phyloP scores from a whole-genome alignment of 2,888 invertebrate species.

The Andrena chrysosceles region DNA sequence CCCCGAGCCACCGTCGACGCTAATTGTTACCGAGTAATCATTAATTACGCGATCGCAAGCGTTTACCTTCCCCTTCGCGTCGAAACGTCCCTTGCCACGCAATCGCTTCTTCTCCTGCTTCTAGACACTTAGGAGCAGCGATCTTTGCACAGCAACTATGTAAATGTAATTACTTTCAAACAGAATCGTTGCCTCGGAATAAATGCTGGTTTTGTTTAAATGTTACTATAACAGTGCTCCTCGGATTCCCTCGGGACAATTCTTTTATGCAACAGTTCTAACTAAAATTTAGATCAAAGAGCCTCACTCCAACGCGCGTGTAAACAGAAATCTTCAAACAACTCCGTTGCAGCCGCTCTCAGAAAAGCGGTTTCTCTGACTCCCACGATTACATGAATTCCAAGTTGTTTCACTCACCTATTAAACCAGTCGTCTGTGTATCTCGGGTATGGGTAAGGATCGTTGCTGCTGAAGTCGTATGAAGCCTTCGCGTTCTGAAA shows the following conservation, averaged over 20 bases:
- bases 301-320: too few species aligned
- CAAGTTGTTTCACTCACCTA: slow-evolving; percentile 89
- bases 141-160: neutral
- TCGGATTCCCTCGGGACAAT: too few species aligned
- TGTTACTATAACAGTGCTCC: too few species aligned
- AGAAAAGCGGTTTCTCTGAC: neutral
- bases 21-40: slow-evolving; percentile 22
- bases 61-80: neutral
- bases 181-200: too few species aligned
- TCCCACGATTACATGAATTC: too few species aligned
- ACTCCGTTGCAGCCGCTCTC: neutral
- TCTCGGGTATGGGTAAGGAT: slow-evolving; percentile 98
- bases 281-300: too few species aligned
- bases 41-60: slow-evolving; percentile 10
- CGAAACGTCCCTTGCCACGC: neutral
- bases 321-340: too few species aligned
- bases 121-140: neutral
- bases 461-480: slow-evolving; percentile 99
- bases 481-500: slow-evolving; percentile 98
- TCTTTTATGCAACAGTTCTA: too few species aligned
- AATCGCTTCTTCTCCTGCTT: neutral
- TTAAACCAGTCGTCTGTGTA: slow-evolving; percentile 99
- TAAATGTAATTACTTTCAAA: too few species aligned
- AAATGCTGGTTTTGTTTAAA: too few species aligned
- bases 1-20: neutral